These are phyloP conservation scores for Tragelaphus imberbis DNA, from an alignment of 2,113 vertebrate species.

Conservation along the genomic window DNA sequence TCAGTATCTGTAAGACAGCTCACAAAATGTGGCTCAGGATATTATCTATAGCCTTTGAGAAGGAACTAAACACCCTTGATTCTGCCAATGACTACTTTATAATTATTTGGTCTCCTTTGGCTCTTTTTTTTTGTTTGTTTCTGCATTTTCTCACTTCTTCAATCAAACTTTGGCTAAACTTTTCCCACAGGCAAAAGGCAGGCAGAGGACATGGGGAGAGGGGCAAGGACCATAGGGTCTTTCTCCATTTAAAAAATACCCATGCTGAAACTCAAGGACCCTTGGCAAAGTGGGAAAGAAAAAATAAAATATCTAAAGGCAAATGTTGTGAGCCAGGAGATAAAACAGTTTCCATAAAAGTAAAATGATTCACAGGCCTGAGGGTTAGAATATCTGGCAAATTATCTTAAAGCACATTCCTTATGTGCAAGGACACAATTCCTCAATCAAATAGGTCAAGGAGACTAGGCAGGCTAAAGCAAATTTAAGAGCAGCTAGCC, in stretches of 20 bases:
- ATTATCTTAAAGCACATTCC: not conserved
- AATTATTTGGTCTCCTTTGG: not conserved
- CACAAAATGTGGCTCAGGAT: no score
- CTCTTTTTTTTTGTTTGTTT: not conserved
- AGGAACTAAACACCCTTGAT: not conserved
- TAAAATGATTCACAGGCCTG: not conserved
- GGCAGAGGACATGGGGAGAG: not conserved
- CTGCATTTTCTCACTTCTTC: not conserved
- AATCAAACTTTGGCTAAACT: not conserved
- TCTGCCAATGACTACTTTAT: not conserved
- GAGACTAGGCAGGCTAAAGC: not conserved
- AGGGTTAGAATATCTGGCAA: not conserved
- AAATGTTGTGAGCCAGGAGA: not conserved
- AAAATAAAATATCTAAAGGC: not conserved
- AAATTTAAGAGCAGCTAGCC: not conserved
- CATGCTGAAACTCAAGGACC: not conserved
- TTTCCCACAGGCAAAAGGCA: not conserved
- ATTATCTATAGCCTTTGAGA: not conserved
- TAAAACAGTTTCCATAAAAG: not conserved
- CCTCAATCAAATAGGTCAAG: not conserved
- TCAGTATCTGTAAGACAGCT: not conserved
- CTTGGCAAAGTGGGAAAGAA: not conserved
- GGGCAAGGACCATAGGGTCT: not conserved
- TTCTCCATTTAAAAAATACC: not conserved
- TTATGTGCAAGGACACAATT: not conserved